These are phyloP conservation scores for Panzeria rudis DNA, from an alignment of 2,888 invertebrate species.

Conservation along the genomic window DNA sequence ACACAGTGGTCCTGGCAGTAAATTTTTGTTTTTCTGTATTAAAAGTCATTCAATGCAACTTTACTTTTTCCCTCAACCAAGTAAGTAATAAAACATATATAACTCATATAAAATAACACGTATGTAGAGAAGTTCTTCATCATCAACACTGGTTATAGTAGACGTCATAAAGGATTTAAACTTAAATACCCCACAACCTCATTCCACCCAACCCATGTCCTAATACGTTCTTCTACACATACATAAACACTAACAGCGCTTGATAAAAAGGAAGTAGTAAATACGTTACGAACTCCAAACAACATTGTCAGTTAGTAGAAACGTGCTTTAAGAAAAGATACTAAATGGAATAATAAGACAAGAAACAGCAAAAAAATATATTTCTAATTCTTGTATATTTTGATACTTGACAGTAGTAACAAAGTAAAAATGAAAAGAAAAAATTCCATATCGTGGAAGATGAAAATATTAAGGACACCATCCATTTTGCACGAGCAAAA, in stretches of 20 bases:
- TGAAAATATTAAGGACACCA: conserved; percentile 43
- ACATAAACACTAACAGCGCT: background rate
- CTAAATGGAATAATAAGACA: conserved; percentile 4
- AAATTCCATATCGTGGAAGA: conserved; percentile 52
- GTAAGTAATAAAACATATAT: conserved; percentile 29
- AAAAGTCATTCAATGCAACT: background rate
- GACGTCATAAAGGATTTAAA: conserved; percentile 65
- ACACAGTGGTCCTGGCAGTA: too few relatives aligned
- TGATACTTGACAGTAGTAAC: conserved; percentile 49
- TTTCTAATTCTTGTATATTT: conserved; percentile 50
- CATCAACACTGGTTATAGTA: conserved; percentile 63
- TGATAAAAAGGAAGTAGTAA: conserved; percentile 27
- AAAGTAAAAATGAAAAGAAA: conserved; percentile 15
- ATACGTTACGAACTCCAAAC: conserved; percentile 58
- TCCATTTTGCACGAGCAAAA: background rate
- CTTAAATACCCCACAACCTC: conserved; percentile 36
- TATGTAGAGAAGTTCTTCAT: conserved; percentile 65
- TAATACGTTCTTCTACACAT: background rate
- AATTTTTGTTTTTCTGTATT: background rate
- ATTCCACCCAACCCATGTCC: background rate
- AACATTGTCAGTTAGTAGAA: conserved; percentile 66
- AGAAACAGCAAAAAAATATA: conserved; percentile 29
- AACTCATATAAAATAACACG: conserved; percentile 42
- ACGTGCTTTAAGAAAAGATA: conserved; percentile 59
- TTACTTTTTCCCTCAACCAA: conserved; percentile 29